Evolutionary conservation across 2,113 vertebrate species (phyloP).

Genomic region (Cheilinus undulatus): DNA sequence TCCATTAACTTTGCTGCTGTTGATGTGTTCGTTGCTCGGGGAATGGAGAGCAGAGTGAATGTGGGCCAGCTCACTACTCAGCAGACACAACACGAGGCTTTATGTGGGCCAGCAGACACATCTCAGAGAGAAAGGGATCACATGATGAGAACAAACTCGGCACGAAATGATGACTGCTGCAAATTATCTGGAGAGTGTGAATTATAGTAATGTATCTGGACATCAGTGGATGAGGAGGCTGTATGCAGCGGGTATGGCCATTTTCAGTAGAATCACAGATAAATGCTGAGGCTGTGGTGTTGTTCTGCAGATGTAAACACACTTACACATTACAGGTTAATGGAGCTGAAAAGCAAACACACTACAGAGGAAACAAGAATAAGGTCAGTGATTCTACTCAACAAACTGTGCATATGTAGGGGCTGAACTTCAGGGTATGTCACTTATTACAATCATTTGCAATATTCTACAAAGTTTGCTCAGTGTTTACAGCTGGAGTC

Average conservation of each 20-base stretch:
- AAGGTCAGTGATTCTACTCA: background rate
- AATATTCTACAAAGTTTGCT: no score
- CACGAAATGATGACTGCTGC: background rate
- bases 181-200: conserved; percentile 12
- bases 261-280: background rate
- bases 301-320: background rate
- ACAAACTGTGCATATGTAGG: no score
- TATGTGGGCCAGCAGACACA: conserved; percentile 57
- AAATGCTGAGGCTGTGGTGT: background rate
- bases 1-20: conserved; percentile 39
- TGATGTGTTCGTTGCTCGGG: conserved; percentile 25
- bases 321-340: background rate
- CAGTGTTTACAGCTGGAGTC: no score
- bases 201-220: conserved; percentile 1
- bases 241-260: background rate
- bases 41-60: conserved; percentile 44
- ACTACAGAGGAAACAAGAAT: background rate
- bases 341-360: conserved; percentile 3
- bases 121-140: background rate
- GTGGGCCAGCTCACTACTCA: conserved; percentile 36
- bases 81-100: conserved; percentile 47
- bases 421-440: no score
- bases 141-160: background rate
- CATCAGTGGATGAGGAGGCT: background rate
- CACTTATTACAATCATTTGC: no score